These are phyloP conservation scores for Cyanoramphus novaezelandiae DNA, from an alignment of 2,113 vertebrate species.

Conservation along the genomic window DNA sequence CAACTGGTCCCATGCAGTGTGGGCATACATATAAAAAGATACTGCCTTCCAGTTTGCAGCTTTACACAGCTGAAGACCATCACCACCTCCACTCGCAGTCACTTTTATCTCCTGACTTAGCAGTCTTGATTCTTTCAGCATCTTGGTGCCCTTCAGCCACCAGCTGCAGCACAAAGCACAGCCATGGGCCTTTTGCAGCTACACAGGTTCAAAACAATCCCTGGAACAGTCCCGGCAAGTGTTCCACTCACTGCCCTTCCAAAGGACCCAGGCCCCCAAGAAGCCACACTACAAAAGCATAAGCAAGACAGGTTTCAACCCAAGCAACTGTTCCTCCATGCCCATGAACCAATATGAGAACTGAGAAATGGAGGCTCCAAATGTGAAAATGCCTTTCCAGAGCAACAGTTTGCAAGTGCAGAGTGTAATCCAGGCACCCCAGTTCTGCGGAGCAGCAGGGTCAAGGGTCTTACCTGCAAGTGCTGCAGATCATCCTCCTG, in stretches of 20 bases:
- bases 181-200: not conserved
- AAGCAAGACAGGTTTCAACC: not conserved
- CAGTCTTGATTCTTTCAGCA: not conserved
- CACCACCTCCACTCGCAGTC: not conserved
- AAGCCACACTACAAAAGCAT: accelerated
- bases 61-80: not conserved
- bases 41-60: not conserved
- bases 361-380: not conserved
- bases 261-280: not conserved
- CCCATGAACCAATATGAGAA: not conserved
- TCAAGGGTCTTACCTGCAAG: slow-evolving; percentile 75
- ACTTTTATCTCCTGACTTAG: not conserved
- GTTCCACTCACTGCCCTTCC: not conserved
- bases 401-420: not conserved
- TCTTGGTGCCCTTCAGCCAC: not conserved
- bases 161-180: not conserved
- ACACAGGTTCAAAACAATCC: not conserved
- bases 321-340: not conserved
- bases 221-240: not conserved
- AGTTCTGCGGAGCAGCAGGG: not conserved
- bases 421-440: not conserved
- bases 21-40: not conserved
- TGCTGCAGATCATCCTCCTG: slow-evolving; percentile 89
- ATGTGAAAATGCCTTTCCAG: not conserved
- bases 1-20: too few species aligned